These are phyloP conservation scores for Cordilura impudica DNA, from an alignment of 2,888 invertebrate species.

Conservation along the genomic window DNA sequence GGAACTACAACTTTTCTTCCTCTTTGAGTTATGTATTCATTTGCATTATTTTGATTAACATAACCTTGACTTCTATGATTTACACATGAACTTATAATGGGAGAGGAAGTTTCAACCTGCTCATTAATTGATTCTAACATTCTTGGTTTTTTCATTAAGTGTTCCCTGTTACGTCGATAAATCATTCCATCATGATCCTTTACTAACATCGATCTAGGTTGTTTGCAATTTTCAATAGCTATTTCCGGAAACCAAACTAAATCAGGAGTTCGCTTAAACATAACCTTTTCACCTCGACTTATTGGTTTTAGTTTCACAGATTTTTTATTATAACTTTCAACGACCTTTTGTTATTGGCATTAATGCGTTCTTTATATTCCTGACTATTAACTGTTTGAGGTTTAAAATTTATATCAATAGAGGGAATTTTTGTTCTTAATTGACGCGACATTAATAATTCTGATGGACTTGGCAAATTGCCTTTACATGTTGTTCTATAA, in stretches of 20 bases:
- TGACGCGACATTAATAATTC: too few relatives aligned
- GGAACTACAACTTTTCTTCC: too few relatives aligned
- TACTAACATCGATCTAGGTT: constrained; percentile 10
- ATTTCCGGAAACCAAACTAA: constrained; percentile 6
- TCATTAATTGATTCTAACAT: not conserved
- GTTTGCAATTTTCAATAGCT: constrained; percentile 6
- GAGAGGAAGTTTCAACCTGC: constrained; percentile 24
- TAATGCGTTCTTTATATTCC: not conserved
- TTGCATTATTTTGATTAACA: too few relatives aligned
- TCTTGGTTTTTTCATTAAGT: too few relatives aligned
- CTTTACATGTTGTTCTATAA: constrained; percentile 19
- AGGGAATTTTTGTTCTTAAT: constrained; percentile 7
- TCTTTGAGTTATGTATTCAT: too few relatives aligned
- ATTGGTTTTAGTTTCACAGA: not conserved
- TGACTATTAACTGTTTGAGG: not conserved
- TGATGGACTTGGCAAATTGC: too few relatives aligned
- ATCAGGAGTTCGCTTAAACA: constrained; percentile 10
- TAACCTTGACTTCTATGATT: too few relatives aligned
- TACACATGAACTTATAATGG: too few relatives aligned
- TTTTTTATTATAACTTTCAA: not conserved
- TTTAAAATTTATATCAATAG: not conserved
- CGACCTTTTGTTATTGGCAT: not conserved
- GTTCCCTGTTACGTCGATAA: constrained; percentile 13
- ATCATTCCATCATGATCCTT: constrained; percentile 18
- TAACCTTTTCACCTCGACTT: constrained; percentile 2